Percentiles rank a stretch among this genome's conserved stretches.
Conservation (phyloP, 2,888 invertebrate genomes). For the Phalera bucephala region DNA sequence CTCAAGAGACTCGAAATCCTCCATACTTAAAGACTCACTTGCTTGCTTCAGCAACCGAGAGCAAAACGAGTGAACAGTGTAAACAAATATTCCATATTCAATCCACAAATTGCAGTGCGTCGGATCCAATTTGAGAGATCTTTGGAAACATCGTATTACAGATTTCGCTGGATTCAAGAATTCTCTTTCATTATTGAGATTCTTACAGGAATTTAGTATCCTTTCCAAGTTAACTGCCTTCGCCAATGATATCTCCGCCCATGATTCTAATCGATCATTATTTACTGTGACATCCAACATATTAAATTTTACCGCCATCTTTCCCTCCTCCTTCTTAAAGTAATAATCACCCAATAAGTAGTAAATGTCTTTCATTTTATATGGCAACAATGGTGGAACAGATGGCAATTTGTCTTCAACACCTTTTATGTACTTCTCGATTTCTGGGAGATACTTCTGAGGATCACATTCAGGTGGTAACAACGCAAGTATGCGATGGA, state of each 20-base stretch:
- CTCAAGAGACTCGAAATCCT: slow-evolving; percentile 88
- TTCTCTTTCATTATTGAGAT: slow-evolving; percentile 83
- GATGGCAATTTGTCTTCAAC: slow-evolving; percentile 78
- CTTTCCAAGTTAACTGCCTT: slow-evolving; percentile 90
- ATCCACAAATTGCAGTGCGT: slow-evolving; percentile 92
- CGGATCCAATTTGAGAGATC: slow-evolving; percentile 89
- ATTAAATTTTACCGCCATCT: slow-evolving; percentile 91
- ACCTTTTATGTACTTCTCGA: slow-evolving; percentile 87
- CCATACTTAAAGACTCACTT: slow-evolving; percentile 88
- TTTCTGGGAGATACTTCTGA: slow-evolving; percentile 82
- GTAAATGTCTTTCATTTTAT: slow-evolving; percentile 88
- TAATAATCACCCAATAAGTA: slow-evolving; percentile 96
- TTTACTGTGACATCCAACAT: slow-evolving; percentile 92
- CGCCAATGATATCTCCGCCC: slow-evolving; percentile 95
- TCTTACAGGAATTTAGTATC: slow-evolving; percentile 89
- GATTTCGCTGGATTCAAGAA: slow-evolving; percentile 87
- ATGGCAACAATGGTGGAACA: slow-evolving; percentile 79
- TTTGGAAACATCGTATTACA: slow-evolving; percentile 91
- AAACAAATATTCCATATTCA: slow-evolving; percentile 95
- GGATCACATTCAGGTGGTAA: slow-evolving; percentile 88
- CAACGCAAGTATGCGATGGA: slow-evolving; percentile 86
- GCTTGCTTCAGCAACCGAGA: slow-evolving; percentile 93
- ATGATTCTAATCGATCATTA: slow-evolving; percentile 92
- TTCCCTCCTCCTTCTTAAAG: slow-evolving; percentile 92
- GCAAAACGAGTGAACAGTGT: slow-evolving; percentile 94